phyloP scores from a whole-genome alignment of 1,140 invertebrate genomes.

The Philopotamus ludificatus region DNA sequence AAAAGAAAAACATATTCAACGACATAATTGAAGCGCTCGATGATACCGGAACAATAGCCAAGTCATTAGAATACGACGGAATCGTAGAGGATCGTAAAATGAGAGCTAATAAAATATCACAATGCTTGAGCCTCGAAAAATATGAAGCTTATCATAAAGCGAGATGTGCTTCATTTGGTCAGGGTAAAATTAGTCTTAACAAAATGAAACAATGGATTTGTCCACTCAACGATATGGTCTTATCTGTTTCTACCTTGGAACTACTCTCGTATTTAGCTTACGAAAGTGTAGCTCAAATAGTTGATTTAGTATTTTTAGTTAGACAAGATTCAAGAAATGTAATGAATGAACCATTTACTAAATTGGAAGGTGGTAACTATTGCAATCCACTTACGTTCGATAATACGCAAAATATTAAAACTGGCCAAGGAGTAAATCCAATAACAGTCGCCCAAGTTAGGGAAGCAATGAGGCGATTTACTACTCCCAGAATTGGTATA shows the following conservation, averaged over 20 bases:
- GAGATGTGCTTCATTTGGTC: conserved; percentile 53
- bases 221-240: conserved; percentile 51
- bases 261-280: conserved; percentile 66
- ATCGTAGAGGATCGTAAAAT: conserved; percentile 49
- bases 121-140: conserved; percentile 47
- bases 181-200: conserved; percentile 48
- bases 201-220: conserved; percentile 61
- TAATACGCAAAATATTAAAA: conserved; percentile 24
- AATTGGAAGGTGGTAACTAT: conserved; percentile 48
- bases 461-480: conserved; percentile 40
- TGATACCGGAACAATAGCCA: conserved; percentile 49
- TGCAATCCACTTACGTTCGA: conserved; percentile 49
- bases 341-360: conserved; percentile 55
- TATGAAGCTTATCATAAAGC: conserved; percentile 56
- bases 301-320: conserved; percentile 65
- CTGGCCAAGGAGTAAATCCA: conserved; percentile 32
- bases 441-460: conserved; percentile 36
- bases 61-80: conserved; percentile 44
- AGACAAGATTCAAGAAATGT: conserved; percentile 59
- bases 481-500: conserved; percentile 31
- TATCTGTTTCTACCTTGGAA: conserved; percentile 55
- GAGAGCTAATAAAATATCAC: conserved; percentile 49
- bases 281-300: conserved; percentile 67
- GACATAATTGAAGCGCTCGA: conserved; percentile 42
- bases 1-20: conserved; percentile 30